A percentile compares a stretch with the other conserved stretches of the same genome.
phyloP scores from a whole-genome alignment of 1,140 invertebrate genomes.

The Brachionus calyciflorus region DNA sequence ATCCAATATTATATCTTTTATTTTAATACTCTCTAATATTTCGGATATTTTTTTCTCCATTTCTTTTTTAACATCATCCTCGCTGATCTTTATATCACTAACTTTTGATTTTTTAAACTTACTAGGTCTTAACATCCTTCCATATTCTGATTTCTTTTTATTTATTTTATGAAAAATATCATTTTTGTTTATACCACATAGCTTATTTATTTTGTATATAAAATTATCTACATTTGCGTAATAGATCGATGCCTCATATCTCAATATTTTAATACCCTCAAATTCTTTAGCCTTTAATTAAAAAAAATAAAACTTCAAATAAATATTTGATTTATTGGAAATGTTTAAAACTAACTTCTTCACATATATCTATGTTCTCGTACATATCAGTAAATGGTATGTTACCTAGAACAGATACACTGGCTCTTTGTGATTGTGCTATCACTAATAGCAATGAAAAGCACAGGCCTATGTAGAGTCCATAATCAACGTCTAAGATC shows the following conservation, averaged over 20 bases:
- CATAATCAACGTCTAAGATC: slow-evolving; percentile 47
- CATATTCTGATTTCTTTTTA: neutral
- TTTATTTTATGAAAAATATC: neutral
- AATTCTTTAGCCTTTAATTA: neutral
- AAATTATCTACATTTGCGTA: slow-evolving; percentile 1
- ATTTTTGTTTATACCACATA: neutral
- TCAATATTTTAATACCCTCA: neutral
- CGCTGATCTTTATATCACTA: no score
- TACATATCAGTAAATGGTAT: slow-evolving; percentile 46
- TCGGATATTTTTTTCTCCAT: neutral
- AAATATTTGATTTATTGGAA: no score
- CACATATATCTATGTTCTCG: slow-evolving; percentile 1
- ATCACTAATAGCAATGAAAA: slow-evolving; percentile 47
- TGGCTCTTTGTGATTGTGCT: slow-evolving; percentile 56
- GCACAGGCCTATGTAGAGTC: slow-evolving; percentile 50
- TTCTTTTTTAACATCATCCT: neutral
- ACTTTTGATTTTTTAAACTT: no score
- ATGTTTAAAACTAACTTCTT: neutral
- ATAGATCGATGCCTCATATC: neutral
- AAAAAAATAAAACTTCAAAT: neutral
- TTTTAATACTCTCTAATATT: neutral
- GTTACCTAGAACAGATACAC: neutral
- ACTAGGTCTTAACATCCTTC: neutral
- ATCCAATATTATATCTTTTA: slow-evolving; percentile 14
- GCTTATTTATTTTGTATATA: neutral